phyloP scores from a whole-genome alignment of 2,113 vertebrate genomes.

The Myiopsitta monachus region DNA sequence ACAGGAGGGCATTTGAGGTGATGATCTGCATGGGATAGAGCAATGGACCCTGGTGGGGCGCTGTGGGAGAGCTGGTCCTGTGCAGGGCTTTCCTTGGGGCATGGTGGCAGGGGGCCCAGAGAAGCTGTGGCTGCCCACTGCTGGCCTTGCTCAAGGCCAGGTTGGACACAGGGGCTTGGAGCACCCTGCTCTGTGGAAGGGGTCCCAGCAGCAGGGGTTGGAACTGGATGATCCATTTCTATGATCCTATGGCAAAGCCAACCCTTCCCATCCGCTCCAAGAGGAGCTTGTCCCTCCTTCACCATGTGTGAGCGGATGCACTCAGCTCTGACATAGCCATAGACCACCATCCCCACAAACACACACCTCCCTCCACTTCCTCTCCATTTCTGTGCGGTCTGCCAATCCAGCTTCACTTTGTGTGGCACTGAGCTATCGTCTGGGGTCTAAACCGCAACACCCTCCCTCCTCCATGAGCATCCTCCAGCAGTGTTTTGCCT shows the following conservation, averaged over 20 bases:
- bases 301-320: rapidly evolving
- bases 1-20: rapidly evolving
- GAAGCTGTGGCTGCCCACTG: no score
- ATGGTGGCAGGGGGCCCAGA: no score
- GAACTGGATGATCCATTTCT: not conserved
- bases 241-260: not conserved
- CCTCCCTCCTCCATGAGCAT: not conserved
- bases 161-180: no score
- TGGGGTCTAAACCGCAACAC: not conserved
- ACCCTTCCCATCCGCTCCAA: not conserved
- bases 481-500: no score
- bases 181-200: no score
- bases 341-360: not conserved
- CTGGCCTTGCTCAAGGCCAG: no score
- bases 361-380: rapidly evolving
- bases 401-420: not conserved
- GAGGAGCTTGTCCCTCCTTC: not conserved
- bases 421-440: not conserved
- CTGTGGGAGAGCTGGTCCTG: not conserved
- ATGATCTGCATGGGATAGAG: not conserved
- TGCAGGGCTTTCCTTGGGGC: rapidly evolving
- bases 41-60: rapidly evolving
- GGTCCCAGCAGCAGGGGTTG: no score
- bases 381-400: rapidly evolving
- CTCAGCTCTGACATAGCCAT: not conserved